These are phyloP conservation scores for Verasper variegatus DNA, from an alignment of 2,113 vertebrate species.

Conservation along the genomic window DNA sequence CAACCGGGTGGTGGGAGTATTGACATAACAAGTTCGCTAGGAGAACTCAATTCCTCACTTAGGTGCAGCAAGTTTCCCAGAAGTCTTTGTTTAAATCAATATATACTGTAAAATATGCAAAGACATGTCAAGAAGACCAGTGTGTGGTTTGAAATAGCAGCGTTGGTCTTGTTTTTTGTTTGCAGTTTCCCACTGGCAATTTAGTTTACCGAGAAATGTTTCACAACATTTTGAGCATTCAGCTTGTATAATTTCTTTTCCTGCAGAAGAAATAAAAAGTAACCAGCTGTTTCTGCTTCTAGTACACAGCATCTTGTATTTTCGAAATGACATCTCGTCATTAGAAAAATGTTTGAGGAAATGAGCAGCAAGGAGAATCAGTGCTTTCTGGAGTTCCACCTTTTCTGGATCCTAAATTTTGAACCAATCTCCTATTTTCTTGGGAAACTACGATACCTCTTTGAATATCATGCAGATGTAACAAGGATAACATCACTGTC, in stretches of 20 bases:
- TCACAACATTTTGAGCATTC: slow-evolving; percentile 34
- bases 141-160: slow-evolving; percentile 8
- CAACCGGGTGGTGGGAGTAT: slow-evolving; percentile 31
- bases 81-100: slow-evolving; percentile 38
- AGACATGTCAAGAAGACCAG: slow-evolving; percentile 10
- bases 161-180: background rate
- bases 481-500: too few species aligned
- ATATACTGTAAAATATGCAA: slow-evolving; percentile 42
- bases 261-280: too few species aligned
- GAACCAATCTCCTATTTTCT: too few species aligned
- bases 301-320: background rate
- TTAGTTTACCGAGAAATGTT: slow-evolving; percentile 2
- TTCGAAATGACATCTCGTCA: background rate
- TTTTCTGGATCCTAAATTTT: too few species aligned
- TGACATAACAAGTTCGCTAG: slow-evolving; percentile 25
- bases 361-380: too few species aligned
- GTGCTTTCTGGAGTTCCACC: too few species aligned
- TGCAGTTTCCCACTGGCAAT: background rate
- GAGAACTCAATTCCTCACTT: slow-evolving; percentile 37
- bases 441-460: too few species aligned
- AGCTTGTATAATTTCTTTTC: too few species aligned
- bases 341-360: background rate
- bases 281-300: slow-evolving; percentile 11
- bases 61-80: slow-evolving; percentile 27
- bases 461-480: too few species aligned